Evolutionary conservation across 2,113 vertebrate genomes (phyloP), one percentile per base, ranked within the genome.

Genomic region (Neogale vison): DNA sequence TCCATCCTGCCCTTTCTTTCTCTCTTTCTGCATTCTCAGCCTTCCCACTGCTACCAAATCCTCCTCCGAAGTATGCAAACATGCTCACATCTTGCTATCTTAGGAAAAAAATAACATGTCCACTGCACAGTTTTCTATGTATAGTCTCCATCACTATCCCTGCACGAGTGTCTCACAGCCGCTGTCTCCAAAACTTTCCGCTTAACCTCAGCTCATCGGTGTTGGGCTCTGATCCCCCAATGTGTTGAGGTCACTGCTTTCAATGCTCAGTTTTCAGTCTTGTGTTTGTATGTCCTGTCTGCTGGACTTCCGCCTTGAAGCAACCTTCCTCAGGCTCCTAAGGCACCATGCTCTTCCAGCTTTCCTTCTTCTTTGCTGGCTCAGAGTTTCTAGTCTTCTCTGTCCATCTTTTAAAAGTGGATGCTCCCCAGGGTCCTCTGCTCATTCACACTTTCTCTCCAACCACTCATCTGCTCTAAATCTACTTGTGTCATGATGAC

Each of bases 101-200:
- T 61, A 61, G 36, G 9, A 50, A 79, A 90, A 39, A 14, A 67
- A 23, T 4, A 76, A 3, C 23, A 47, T 1, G 18, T 9, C 3
- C 1, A 24, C 4, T 6, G 7, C 18, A 14, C 4, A 15, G 3
- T 67, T 89, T 79, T 18, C n/a, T 52, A 50, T 67, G 31, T 34
- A 6, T 2, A 42, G 10, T 14, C 9, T 59, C 24, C 15, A 31
- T 20, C 12, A 26, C n/a, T 71, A 55, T 3, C 5, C 21, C 0
- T 6, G 34, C 31, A 63, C 0, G 9, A 81, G 24, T 72, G 45
- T 55, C 55, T 96, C n/a, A 24, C 6, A 10, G 21, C 24, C 45
- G 18, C 34, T 76, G 12, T 88, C 50, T 31, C 26, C 23, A 77
- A 63, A 52, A 23, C 59, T 77, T 57, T 50, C 65, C 26, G 23